Base-by-base conservation (phyloP, 2,888 invertebrate genomes). In the Drosophila mulleri region DNA sequence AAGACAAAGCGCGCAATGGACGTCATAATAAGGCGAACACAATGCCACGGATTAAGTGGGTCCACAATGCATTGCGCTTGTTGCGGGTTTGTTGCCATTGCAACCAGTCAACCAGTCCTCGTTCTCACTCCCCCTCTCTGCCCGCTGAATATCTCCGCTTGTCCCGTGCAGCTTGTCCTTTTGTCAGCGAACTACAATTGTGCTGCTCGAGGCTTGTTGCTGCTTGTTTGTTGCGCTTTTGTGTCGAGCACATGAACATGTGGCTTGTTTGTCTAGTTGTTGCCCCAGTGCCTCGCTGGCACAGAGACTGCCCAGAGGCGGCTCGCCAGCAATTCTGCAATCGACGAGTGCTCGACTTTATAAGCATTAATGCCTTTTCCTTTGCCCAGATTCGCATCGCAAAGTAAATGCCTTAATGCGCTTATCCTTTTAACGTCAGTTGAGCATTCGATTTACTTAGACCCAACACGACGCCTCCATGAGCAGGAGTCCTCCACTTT, bases 171-270 rank as follows among this genome's bases (percentile, higher is more conserved):
- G 57, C 65, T 41, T 70, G 57, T 75, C 74, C 82, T 78, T 78
- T 82, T 88, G 88, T 82, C 67, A 60, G 18, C 20, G 20, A 44
- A 41, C 42, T 64, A 75, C 80, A 76, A 69, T 61, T 68, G 65
- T 53, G 48, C 58, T 48, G 74, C 86, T 72, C 18, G 72, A 56
- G 76, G 77, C 80, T 70, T 67, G 63, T 68, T 67, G 72, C 48
- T 45, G 80, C 82, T 72, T 88, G 88, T 87, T 84, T 88, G 85
- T 82, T 85, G 85, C 85, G 80, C 86, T 88, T 85, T 88, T 88
- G 86, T 83, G 74, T 80, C 71, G 72, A 58, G 45, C 32, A 65
- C 76, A 71, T 74, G 76, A 72, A 78, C 78, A 83, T 78, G 84
- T 69, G 78, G 78, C 75, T 75, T 84, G 82, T 87, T 80, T 87